phyloP scores from a whole-genome alignment of 2,888 invertebrate genomes.

The Teleogryllus oceanicus region DNA sequence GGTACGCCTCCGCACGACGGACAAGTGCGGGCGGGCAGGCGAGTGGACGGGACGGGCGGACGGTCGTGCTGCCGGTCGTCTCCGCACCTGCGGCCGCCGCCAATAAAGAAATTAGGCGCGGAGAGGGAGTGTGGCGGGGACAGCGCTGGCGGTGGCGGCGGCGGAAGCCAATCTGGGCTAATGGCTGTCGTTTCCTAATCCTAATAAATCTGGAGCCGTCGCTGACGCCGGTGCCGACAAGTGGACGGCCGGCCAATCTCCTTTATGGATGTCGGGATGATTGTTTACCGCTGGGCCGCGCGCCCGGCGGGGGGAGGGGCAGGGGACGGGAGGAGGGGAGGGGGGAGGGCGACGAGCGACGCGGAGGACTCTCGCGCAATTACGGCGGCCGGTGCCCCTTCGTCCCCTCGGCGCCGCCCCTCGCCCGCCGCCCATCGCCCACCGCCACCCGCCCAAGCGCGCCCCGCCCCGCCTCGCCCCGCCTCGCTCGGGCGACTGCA shows the following conservation, averaged over 20 bases:
- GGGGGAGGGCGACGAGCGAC: not conserved
- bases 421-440: no score
- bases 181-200: slow-evolving; percentile 26
- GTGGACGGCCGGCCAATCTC: slow-evolving; percentile 20
- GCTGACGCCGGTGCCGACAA: slow-evolving; percentile 18
- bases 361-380: not conserved
- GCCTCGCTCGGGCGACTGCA: not conserved
- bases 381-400: not conserved
- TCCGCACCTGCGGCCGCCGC: not conserved
- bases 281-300: slow-evolving; percentile 20
- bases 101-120: slow-evolving; percentile 4
- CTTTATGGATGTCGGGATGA: slow-evolving; percentile 25
- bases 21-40: no score
- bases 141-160: not conserved
- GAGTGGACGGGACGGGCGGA: no score
- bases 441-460: not conserved
- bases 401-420: no score
- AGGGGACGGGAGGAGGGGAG: no score
- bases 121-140: not conserved
- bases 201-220: slow-evolving; percentile 27
- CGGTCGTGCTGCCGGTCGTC: not conserved
- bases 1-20: no score
- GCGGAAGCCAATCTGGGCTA: slow-evolving; percentile 26
- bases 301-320: no score
- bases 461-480: not conserved